Evolutionary conservation across 2,888 invertebrate genomes (phyloP).

Genomic region (Tortrix viridana): DNA sequence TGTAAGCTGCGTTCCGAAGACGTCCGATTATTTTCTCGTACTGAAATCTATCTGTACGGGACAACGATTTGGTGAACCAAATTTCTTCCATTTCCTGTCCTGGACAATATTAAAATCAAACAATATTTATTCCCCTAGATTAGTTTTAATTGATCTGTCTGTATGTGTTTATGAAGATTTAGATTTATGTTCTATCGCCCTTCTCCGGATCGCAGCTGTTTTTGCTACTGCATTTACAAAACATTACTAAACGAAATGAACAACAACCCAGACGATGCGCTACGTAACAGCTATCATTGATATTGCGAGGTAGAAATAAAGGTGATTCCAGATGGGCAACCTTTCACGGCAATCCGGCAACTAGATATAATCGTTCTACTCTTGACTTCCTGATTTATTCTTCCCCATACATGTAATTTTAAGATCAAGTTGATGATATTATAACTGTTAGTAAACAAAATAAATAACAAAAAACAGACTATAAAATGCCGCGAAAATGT

Average conservation of each 20-base stretch:
- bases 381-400: not conserved
- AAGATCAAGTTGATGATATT: no score
- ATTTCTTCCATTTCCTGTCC: not conserved
- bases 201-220: slow-evolving; percentile 14
- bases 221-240: slow-evolving; percentile 12
- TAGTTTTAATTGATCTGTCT: not conserved
- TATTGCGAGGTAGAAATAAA: slow-evolving; percentile 5
- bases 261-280: slow-evolving; percentile 1
- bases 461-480: no score
- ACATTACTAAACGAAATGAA: not conserved
- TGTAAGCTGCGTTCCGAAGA: slow-evolving; percentile 4
- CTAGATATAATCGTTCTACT: no score
- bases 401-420: not conserved
- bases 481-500: no score
- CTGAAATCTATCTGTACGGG: no score
- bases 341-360: no score
- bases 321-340: no score
- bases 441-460: no score
- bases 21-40: no score
- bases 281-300: slow-evolving; percentile 9
- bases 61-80: not conserved
- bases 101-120: no score
- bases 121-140: no score
- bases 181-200: not conserved
- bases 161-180: not conserved